Evolutionary conservation across 2,797 vertebrate genomes (phyloP), one percentile per base, ranked within the genome.

Genomic region (Meriones psammophilus): DNA sequence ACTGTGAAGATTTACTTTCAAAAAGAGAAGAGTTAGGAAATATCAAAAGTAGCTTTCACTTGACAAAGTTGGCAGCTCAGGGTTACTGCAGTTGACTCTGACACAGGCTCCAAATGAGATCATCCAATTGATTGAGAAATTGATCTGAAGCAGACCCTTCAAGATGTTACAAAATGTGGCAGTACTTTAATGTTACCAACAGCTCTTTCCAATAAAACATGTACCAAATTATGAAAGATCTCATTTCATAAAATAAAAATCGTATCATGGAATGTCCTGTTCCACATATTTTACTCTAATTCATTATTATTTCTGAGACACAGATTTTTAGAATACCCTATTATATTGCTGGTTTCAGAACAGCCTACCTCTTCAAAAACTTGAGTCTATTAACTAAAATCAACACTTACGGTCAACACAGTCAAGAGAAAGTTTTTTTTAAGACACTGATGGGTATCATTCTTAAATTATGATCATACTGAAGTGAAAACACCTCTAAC

Each of bases 91-190:
- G 97, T 97, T 96, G 80, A 60, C 58, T 0, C 76, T 58, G 89
- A 98, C 98, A 98, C 98, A 98, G 98, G 98, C 94, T 96, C 98
- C 92, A n/a, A 99, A 99, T 99, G 99, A 98, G 98, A 98, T 98
- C 97, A 97, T 97, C 97, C 98, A 98, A 99, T 98, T 99, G 99
- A 99, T 99, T 99, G 99, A 98, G 88, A 98, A 98, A 99, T 99
- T 98, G 98, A 99, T 99, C 99, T 99, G 98, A 98, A 97, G 98
- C 97, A 99, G 99, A 98, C 98, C 98, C 99, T 99, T 96, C 98
- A 3, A 97, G 99, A 99, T 99, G 99, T 98, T 99, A 98, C 96
- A 98, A 99, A 99, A 99, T 98, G 98, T 98, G 99, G 98, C 98
- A 98, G 98, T 96, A 97, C 98, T 98, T 98, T 96, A 98, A 98